Percentiles rank a stretch among this genome's conserved stretches.
phyloP scores from a whole-genome alignment of 2,113 vertebrate genomes.

The Romanogobio albipinnatus region DNA sequence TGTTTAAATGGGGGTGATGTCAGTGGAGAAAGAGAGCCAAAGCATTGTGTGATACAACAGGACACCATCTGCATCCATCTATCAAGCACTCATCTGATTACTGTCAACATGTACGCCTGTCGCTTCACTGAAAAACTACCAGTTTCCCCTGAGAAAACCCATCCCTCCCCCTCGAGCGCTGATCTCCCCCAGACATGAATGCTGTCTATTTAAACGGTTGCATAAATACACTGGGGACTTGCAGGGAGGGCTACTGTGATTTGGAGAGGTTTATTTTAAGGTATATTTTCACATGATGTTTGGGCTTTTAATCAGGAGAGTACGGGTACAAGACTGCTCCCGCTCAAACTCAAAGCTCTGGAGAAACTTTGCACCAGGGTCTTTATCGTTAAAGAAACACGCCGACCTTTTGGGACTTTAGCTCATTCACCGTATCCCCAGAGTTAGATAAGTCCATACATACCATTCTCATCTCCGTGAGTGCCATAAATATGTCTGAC shows the following conservation, averaged over 20 bases:
- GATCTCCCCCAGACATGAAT: neutral
- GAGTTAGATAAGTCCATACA: too few species aligned
- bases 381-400: neutral
- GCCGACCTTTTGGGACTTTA: too few species aligned
- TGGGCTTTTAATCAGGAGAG: constrained; percentile 12
- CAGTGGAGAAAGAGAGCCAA: constrained; percentile 74
- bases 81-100: constrained; percentile 71
- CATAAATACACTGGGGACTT: constrained; percentile 24
- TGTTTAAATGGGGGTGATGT: constrained; percentile 79
- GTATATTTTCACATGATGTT: neutral
- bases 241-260: constrained; percentile 26
- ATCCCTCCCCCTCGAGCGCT: neutral
- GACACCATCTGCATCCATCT: constrained; percentile 71
- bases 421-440: too few species aligned
- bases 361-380: constrained; percentile 29
- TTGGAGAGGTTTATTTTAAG: constrained; percentile 39
- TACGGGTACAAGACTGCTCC: constrained; percentile 6
- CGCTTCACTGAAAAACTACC: constrained; percentile 22
- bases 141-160: constrained; percentile 8
- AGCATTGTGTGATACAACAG: constrained; percentile 68
- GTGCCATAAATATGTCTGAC: too few species aligned
- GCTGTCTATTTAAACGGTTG: constrained; percentile 29
- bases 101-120: constrained; percentile 60
- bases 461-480: too few species aligned
- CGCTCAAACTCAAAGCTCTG: constrained; percentile 28